A percentile compares a stretch with the other conserved stretches of the same genome.
These are phyloP conservation scores for Austrolebias charrua DNA, from an alignment of 2,797 vertebrate genomes.

Conservation along the genomic window DNA sequence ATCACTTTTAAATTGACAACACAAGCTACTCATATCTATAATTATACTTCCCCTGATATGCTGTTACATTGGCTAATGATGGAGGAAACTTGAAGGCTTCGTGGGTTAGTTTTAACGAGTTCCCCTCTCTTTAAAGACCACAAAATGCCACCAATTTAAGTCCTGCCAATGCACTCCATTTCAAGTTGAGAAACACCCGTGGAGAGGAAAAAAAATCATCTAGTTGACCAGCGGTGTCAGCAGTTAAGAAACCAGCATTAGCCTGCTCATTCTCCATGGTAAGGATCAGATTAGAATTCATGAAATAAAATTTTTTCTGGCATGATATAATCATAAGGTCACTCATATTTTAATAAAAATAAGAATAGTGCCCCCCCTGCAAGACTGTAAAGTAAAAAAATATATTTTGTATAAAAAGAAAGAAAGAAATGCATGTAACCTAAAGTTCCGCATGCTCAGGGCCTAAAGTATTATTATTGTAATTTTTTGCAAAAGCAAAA, in stretches of 20 bases:
- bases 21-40: constrained; percentile 94
- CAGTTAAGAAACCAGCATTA: constrained; percentile 94
- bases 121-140: constrained; percentile 88
- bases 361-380: constrained; percentile 51
- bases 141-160: constrained; percentile 98
- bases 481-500: not conserved
- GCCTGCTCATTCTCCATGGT: constrained; percentile 85
- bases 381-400: constrained; percentile 10
- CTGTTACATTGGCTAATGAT: constrained; percentile 92
- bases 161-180: constrained; percentile 94
- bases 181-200: constrained; percentile 91
- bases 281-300: constrained; percentile 95
- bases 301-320: constrained; percentile 90
- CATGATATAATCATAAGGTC: constrained; percentile 85
- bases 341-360: constrained; percentile 96
- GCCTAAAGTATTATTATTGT: constrained; percentile 6
- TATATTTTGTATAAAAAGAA: not conserved
- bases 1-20: constrained; percentile 97
- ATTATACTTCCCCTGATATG: constrained; percentile 95
- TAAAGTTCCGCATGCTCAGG: constrained; percentile 9
- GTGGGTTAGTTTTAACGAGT: constrained; percentile 94
- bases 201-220: constrained; percentile 84
- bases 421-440: not conserved
- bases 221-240: constrained; percentile 89
- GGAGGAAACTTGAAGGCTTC: constrained; percentile 86